Evolutionary conservation across 2,113 vertebrate genomes (phyloP), one percentile per base, ranked within the genome.

Genomic region (Cairina moschata): DNA sequence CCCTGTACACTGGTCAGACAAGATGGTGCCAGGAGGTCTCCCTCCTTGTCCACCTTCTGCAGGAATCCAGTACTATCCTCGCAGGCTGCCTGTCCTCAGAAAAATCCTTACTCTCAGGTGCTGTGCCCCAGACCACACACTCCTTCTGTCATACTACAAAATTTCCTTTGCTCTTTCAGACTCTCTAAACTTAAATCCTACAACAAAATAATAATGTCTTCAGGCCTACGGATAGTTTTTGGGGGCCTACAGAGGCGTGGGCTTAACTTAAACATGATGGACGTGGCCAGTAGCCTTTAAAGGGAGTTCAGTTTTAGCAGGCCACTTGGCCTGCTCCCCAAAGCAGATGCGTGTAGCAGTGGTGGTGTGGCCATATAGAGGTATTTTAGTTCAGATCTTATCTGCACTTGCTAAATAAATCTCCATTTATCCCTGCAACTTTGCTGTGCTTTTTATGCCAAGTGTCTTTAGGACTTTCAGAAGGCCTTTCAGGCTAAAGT

Each of bases 101-200:
- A 78, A 56, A 56, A 25, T 69, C 54, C 66, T 11, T 63, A 1
- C 6, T 25, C 4, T 3, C 31, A 38, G 1, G 1, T 32, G 56
- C 32, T 1, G 1, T 78, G 56, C 55, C 25, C 26, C 1, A 0
- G 42, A 44, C 17, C 32, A 11, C 1, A 0, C 52, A 21, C 16
- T 1, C 21, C 52, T 60, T 54, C 46, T 52, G 31, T 26, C 34
- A 71, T 21, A 21, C 26, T 46, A 13, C 17, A 13, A n/a, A 17
- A 55, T n/a, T 9, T 29, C n/a, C 62, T 63, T 56, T 63, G 22
- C 28, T 56, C 7, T 46, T 23, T 40, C 23, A n/a, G n/a, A 50
- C 22, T 29, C 28, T 65, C 18, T 48, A 56, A 72, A 40, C 18
- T 40, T 50, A 72, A 72, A 56, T 23, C 29, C 40, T 23, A 23